Conservation (phyloP, 1,140 invertebrate genomes). For the Hyles euphorbiae region DNA sequence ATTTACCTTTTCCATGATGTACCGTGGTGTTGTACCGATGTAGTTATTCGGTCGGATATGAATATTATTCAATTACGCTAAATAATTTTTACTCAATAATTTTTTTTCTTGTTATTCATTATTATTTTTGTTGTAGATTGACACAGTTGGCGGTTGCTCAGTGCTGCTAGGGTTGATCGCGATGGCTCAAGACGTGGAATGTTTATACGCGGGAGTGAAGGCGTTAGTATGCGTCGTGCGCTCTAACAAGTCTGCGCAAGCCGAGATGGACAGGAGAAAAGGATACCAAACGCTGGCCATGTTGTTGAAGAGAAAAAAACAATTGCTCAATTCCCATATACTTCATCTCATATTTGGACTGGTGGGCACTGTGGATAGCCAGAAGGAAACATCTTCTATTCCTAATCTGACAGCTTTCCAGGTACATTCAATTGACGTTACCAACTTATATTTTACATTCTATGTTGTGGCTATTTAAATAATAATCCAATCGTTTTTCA, state of each 20-base stretch:
- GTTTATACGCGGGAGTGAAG: slow-evolving; percentile 98
- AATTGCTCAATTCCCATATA: slow-evolving; percentile 96
- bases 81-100: no score
- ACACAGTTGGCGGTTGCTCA: slow-evolving; percentile 96
- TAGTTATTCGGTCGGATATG: no score
- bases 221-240: slow-evolving; percentile 96
- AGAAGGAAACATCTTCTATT: slow-evolving; percentile 91
- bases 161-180: slow-evolving; percentile 95
- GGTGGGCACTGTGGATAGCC: slow-evolving; percentile 93
- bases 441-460: no score
- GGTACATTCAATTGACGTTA: slow-evolving; percentile 38
- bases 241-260: slow-evolving; percentile 91
- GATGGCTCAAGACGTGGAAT: slow-evolving; percentile 98
- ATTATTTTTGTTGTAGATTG: slow-evolving; percentile 77
- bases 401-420: slow-evolving; percentile 94
- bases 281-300: slow-evolving; percentile 96
- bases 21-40: no score
- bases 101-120: no score
- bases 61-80: no score
- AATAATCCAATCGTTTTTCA: slow-evolving; percentile 62
- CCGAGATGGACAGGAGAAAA: slow-evolving; percentile 89
- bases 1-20: no score
- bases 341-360: slow-evolving; percentile 96
- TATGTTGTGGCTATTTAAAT: neutral
- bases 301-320: slow-evolving; percentile 94